These are phyloP conservation scores for Setophaga kirtlandii DNA, from an alignment of 2,113 vertebrate genomes.

Conservation along the genomic window DNA sequence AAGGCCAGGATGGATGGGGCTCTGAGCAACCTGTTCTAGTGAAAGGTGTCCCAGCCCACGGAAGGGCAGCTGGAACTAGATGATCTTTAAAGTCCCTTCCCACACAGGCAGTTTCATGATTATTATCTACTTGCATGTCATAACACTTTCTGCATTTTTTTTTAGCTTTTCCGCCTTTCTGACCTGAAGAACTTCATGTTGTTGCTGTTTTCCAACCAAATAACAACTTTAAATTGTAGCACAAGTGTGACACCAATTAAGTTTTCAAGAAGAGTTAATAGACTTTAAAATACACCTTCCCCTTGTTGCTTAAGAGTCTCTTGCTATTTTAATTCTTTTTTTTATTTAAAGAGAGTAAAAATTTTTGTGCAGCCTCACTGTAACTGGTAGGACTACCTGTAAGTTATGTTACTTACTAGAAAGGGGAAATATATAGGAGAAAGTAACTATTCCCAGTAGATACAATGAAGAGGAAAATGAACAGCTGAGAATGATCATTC, in stretches of 20 bases:
- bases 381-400: not conserved
- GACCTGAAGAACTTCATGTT: not conserved
- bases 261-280: not conserved
- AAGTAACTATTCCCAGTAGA: not conserved
- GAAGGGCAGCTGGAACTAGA: not conserved
- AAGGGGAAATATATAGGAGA: not conserved
- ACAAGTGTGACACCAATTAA: not conserved
- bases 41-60: not conserved
- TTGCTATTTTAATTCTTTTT: not conserved
- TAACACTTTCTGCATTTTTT: fast-evolving
- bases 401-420: not conserved
- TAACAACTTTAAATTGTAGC: not conserved
- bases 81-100: not conserved
- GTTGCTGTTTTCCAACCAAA: not conserved
- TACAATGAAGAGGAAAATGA: not conserved
- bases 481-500: not conserved
- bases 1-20: not conserved
- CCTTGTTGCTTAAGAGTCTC: not conserved
- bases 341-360: not conserved
- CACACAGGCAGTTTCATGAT: not conserved
- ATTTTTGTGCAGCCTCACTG: fast-evolving
- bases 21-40: not conserved
- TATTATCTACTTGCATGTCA: not conserved
- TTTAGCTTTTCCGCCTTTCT: not conserved
- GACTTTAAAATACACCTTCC: not conserved